Base-by-base conservation (phyloP, 2,113 vertebrate species). In the Bubalus kerabau region DNA sequence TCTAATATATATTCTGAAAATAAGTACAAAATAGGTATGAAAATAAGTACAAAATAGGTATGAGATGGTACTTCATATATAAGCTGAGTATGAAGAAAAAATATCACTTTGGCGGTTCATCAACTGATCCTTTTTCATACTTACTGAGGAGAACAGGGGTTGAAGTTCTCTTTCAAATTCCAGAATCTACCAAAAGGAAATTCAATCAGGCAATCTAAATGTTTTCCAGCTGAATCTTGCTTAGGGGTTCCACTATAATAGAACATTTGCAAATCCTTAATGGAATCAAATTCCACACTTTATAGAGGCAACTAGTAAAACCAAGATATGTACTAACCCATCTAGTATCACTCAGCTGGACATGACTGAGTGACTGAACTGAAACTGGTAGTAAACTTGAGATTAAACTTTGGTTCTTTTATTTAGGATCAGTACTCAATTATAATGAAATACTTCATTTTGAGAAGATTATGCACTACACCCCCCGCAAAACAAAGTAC, bases 1-100 rank as follows among this genome's bases (percentile, higher is more conserved):
- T 94, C 14, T 76, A 67, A 57, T 90, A 78, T 15, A 89, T 59
- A 94, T 83, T 89, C 62, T 40, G 28, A 96, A 97, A 95, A 86
- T 85, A 89, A 89, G 13, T 23, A 93, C 19, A 84, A 93, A 95
- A 95, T 56, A 54, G 2, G 6, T 62, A 59, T 40, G 28, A 96
- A 97, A 95, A 86, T 85, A 89, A 89, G 13, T 23, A 93, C 19
- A 84, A 93, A 95, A 95, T 50, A 54, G 2, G 6, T 62, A 59
- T n/a, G 36, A 60, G 7, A 6, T 12, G 17, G 3, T 57, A 7
- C 4, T 57, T 97, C 36, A 83, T 43, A 85, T n/a, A 80, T 36
- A 95, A 84, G 64, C 43, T 62, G 14, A 54, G 2, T 36, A n/a
- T 89, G 5, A 94, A 80, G 30, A 80, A 95, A 40, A 83, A 88